Evolutionary conservation across 2,113 vertebrate species (phyloP).

Genomic region (Microcebus tavaratra): DNA sequence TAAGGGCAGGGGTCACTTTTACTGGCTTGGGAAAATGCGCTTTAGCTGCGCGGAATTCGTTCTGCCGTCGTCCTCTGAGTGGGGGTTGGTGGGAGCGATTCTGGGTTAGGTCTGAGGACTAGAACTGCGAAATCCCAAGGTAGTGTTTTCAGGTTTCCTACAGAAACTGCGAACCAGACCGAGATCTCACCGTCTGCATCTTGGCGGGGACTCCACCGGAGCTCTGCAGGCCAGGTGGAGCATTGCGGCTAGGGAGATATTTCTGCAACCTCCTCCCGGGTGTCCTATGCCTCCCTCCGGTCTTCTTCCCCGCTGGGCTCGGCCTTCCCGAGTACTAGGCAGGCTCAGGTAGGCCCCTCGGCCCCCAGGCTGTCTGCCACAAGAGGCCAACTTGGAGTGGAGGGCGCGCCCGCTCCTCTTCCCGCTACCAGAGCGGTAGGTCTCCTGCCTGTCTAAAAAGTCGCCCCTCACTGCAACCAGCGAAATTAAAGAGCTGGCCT

Average conservation of each 20-base stretch:
- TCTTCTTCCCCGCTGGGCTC: background rate
- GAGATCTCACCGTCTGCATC: background rate
- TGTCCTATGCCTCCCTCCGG: rapidly evolving
- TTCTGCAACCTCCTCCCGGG: rapidly evolving
- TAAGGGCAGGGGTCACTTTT: background rate
- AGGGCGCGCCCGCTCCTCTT: background rate
- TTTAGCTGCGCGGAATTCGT: background rate
- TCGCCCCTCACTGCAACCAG: rapidly evolving
- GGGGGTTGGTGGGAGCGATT: background rate
- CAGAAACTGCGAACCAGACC: background rate
- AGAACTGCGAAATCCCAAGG: background rate
- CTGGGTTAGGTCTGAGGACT: background rate
- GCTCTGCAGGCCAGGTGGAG: background rate
- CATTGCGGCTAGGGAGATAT: too few relatives aligned
- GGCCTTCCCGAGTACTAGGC: too few relatives aligned
- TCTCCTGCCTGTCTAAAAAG: background rate
- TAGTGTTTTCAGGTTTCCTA: background rate
- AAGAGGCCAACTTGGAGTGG: background rate
- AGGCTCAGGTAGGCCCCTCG: background rate
- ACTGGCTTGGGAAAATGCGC: background rate
- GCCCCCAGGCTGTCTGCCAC: background rate
- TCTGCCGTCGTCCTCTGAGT: rapidly evolving
- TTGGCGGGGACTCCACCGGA: background rate
- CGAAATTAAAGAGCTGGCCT: background rate
- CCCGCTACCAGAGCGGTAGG: background rate